Base-by-base conservation (phyloP, 2,888 invertebrate species). In the Molorchus minor region DNA sequence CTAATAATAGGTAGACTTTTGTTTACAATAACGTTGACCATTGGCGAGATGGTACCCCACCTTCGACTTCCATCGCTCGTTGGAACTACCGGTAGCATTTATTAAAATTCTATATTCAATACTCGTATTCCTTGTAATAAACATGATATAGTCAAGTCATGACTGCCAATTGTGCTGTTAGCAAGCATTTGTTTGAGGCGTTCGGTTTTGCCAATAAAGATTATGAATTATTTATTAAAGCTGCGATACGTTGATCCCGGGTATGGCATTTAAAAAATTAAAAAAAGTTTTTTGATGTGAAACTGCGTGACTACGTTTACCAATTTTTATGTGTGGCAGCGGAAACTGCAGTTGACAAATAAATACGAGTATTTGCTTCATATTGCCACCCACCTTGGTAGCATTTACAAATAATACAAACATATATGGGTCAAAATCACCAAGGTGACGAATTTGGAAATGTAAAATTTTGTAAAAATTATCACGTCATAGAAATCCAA, bases 71-170 rank as follows among this genome's bases (percentile, higher is more conserved):
- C 47, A 58, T 58, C 38, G 58, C 52, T 56, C 45, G 53, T 53
- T 56, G 38, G 43, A 61, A 55, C 55, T 57, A 61, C 61, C 58
- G 58, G 58, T 58, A 58, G 53, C 61, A 57, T 64, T 58, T 51
- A 61, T 63, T 10, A 56, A 51, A 61, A 56, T 61, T 65, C 62
- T 59, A 61, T 65, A 69, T 69, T 65, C 67, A 65, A 62, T 54
- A 46, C 57, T 61, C 62, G 68, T 66, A 36, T 58, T 53, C 38
- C 58, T 62, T 58, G 68, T 64, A 60, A 68, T 65, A 58, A 65
- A 61, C 65, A 65, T 64, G 57, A 61, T 61, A 63, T 62, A 69
- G 65, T 70, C 69, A 64, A 61, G 70, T 68, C 68, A 67, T 59
- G 65, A 61, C 54, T 41, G 55, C 21, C 58, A 63, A 64, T 67